Evolutionary conservation across 2,113 vertebrate species (phyloP).

Genomic region (Platycercus adscitus): DNA sequence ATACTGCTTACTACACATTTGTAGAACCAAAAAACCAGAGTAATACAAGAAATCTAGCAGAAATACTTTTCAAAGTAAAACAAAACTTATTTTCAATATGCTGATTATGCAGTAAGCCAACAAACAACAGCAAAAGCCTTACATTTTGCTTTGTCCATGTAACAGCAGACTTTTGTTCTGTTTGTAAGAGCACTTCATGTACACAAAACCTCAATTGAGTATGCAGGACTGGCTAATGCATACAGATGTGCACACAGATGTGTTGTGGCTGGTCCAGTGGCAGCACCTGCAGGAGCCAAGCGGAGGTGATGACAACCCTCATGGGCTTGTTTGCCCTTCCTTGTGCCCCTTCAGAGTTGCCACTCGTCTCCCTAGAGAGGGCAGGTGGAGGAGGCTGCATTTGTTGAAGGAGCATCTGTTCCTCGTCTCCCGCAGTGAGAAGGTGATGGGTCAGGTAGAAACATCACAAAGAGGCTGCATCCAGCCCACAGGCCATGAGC

Average conservation of each 20-base stretch:
- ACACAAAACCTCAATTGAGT: neutral
- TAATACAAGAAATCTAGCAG: neutral
- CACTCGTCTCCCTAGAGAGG: neutral
- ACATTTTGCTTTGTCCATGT: neutral
- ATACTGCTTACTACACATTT: neutral
- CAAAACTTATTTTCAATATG: neutral
- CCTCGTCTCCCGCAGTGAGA: accelerated
- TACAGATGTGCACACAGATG: neutral
- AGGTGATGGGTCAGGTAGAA: neutral
- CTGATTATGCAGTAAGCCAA: neutral
- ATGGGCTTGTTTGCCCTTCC: neutral
- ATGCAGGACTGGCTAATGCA: neutral
- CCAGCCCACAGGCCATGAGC: neutral
- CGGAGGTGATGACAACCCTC: neutral
- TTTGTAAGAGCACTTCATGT: neutral
- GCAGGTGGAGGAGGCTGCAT: neutral
- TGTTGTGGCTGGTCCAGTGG: neutral
- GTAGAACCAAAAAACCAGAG: neutral
- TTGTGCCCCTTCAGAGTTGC: neutral
- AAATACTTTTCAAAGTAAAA: slow-evolving; percentile 15
- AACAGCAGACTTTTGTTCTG: neutral
- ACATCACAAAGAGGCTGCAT: neutral
- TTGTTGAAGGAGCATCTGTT: neutral
- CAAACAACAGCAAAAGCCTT: neutral
- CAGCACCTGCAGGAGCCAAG: neutral